Conservation (phyloP, 2,888 invertebrate species). For the Yponomeuta malinellus region DNA sequence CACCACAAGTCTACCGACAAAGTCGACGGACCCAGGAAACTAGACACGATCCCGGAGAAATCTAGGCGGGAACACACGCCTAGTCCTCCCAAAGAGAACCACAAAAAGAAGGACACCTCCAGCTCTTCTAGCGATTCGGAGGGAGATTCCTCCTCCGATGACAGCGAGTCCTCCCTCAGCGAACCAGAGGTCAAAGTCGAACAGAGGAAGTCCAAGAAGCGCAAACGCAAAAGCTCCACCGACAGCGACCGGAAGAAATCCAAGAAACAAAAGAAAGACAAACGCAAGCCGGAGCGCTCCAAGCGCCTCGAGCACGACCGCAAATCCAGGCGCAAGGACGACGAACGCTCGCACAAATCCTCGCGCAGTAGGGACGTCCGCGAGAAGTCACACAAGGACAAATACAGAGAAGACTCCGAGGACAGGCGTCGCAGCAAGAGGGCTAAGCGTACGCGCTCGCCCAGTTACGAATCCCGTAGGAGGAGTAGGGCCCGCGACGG, state of each 20-base stretch:
- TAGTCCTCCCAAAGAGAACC: constrained; percentile 46
- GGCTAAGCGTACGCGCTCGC: constrained; percentile 50
- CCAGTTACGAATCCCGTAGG: constrained; percentile 49
- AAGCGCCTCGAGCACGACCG: constrained; percentile 10
- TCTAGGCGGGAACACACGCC: constrained; percentile 48
- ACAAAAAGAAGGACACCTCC: constrained; percentile 55
- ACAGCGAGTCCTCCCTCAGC: constrained; percentile 40
- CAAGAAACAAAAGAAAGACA: constrained; percentile 46
- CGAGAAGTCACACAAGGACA: constrained; percentile 44
- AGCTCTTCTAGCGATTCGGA: constrained; percentile 57
- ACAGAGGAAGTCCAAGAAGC: constrained; percentile 40
- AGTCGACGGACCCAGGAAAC: constrained; percentile 45
- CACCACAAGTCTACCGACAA: constrained; percentile 46
- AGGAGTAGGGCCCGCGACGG: constrained; percentile 39
- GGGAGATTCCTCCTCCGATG: constrained; percentile 49
- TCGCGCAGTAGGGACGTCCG: constrained; percentile 43
- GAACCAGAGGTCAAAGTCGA: constrained; percentile 40
- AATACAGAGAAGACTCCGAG: constrained; percentile 58
- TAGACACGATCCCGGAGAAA: constrained; percentile 50
- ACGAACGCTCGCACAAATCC: constrained; percentile 34
- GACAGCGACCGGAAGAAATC: constrained; percentile 47
- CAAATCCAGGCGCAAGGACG: constrained; percentile 29
- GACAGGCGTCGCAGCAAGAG: constrained; percentile 54
- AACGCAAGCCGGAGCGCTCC: constrained; percentile 27
- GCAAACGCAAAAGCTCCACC: constrained; percentile 51